These are phyloP conservation scores for Anastatus disparis DNA, from an alignment of 1,140 invertebrate genomes.

Conservation along the genomic window DNA sequence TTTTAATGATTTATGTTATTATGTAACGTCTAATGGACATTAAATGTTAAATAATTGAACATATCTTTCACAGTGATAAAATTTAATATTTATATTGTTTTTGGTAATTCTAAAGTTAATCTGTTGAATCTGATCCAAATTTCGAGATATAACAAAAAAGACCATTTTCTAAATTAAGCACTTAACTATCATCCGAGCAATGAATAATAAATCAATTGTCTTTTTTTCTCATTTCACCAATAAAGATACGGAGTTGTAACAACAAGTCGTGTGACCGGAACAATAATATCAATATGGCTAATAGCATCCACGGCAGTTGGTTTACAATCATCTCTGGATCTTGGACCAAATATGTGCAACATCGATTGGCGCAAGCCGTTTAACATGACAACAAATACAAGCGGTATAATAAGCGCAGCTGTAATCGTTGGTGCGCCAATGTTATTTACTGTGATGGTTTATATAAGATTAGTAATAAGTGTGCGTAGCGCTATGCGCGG, in stretches of 20 bases:
- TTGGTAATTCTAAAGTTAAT: too few relatives aligned
- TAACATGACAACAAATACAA: constrained; percentile 64
- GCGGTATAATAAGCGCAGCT: constrained; percentile 66
- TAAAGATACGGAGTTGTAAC: constrained; percentile 62
- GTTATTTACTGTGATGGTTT: constrained; percentile 65
- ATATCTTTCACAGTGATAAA: too few relatives aligned
- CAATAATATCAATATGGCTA: constrained; percentile 69
- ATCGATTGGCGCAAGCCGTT: constrained; percentile 54
- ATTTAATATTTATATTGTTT: too few relatives aligned
- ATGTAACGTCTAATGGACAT: too few relatives aligned
- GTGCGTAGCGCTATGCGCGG: constrained; percentile 64
- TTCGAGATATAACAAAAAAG: too few relatives aligned
- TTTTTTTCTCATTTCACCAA: too few relatives aligned
- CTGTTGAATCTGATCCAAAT: too few relatives aligned
- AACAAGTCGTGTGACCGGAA: constrained; percentile 66
- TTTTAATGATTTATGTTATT: too few relatives aligned
- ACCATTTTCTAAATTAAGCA: too few relatives aligned
- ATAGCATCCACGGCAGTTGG: constrained; percentile 63
- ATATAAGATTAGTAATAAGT: constrained; percentile 65
- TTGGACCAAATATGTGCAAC: constrained; percentile 75
- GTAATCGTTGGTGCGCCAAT: constrained; percentile 70
- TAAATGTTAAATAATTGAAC: too few relatives aligned
- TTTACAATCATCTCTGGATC: constrained; percentile 68
- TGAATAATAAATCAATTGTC: too few relatives aligned
- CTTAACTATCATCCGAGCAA: too few relatives aligned